A percentile compares a stretch with the other conserved stretches of the same genome.
Conservation (phyloP, 2,888 invertebrate species). For the Lasioglossum pauxillum region DNA sequence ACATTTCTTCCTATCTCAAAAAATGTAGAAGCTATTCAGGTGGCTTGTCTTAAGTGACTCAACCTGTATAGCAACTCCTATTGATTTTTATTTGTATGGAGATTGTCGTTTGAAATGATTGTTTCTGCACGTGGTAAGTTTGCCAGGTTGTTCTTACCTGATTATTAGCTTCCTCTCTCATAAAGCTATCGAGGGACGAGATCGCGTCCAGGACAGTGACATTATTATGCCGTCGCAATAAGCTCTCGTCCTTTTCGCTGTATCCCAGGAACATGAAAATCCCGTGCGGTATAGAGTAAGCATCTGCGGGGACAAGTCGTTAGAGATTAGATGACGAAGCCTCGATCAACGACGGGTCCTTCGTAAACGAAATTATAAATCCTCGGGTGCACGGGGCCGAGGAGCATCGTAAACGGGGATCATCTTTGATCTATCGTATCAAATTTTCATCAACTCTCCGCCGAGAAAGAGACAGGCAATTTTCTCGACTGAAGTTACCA, state of each 20-base stretch:
- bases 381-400: neutral
- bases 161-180: constrained; percentile 90
- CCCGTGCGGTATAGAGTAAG: constrained; percentile 92
- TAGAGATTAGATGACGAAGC: constrained; percentile 8
- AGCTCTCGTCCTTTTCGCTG: constrained; percentile 94
- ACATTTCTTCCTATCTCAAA: too few species aligned
- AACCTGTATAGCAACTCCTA: too few species aligned
- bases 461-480: neutral
- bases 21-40: too few species aligned
- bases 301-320: constrained; percentile 84
- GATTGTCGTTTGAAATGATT: neutral
- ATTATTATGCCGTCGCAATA: constrained; percentile 93
- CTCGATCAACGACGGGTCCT: constrained; percentile 6
- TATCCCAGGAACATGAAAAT: constrained; percentile 95
- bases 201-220: constrained; percentile 94
- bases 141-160: constrained; percentile 85
- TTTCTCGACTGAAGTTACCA: neutral
- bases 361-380: constrained; percentile 13
- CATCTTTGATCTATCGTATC: constrained; percentile 10
- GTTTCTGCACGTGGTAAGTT: neutral
- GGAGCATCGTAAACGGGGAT: neutral
- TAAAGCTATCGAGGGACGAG: constrained; percentile 91
- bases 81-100: neutral
- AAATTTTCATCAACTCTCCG: neutral
- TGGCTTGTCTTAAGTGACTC: too few species aligned